Conservation (phyloP, 37 sponge, comb jelly and placozoan species). For the Hexactinellida sp. region DNA sequence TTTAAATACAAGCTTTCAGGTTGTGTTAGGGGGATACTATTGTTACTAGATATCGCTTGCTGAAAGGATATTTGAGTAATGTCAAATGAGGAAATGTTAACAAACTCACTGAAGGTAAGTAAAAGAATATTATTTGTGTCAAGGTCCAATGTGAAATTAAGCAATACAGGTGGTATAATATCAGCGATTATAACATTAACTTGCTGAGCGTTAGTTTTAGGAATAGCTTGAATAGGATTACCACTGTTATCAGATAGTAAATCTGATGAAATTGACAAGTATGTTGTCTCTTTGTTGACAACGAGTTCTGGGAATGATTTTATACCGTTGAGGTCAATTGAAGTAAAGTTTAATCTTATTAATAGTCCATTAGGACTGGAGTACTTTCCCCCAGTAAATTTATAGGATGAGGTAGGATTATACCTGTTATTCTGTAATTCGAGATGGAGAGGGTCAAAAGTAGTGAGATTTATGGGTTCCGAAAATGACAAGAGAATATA, state of each 20-base stretch:
- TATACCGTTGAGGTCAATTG: constrained; percentile 37
- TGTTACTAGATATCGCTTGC: constrained; percentile 24
- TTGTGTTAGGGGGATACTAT: constrained; percentile 33
- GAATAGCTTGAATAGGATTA: constrained; percentile 30
- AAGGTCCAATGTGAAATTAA: constrained; percentile 36
- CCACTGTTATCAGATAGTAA: constrained; percentile 46
- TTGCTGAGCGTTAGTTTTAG: constrained; percentile 21
- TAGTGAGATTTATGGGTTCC: constrained; percentile 42
- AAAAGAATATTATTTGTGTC: constrained; percentile 30
- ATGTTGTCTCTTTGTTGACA: constrained; percentile 33
- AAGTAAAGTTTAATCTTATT: constrained; percentile 28
- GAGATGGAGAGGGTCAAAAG: constrained; percentile 34
- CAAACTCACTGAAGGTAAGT: constrained; percentile 67
- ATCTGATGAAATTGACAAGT: constrained; percentile 24
- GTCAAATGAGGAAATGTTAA: constrained; percentile 39
- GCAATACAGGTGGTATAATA: constrained; percentile 39
- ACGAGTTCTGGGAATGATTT: constrained; percentile 26
- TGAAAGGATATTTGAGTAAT: constrained; percentile 41
- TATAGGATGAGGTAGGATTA: constrained; percentile 31
- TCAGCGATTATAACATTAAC: constrained; percentile 38
- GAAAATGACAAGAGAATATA: constrained; percentile 56
- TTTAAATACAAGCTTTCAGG: not conserved
- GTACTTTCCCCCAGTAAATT: constrained; percentile 31
- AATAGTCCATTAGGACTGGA: constrained; percentile 20
- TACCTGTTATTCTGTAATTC: constrained; percentile 37